Evolutionary conservation across 2,113 vertebrate species (phyloP).

Genomic region (Notarius lentiginosus): DNA sequence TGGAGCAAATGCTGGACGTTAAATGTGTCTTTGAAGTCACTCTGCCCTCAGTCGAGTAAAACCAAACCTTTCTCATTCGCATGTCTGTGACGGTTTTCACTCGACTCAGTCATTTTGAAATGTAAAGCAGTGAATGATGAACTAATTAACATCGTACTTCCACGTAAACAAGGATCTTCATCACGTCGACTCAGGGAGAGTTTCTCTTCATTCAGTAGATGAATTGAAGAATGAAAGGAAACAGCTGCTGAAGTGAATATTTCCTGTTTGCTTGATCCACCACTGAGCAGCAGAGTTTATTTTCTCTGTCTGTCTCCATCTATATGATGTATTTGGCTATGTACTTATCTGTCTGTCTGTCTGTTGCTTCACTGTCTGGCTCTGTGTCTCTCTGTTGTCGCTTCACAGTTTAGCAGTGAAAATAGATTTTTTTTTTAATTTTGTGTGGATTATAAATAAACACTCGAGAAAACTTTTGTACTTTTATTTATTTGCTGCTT

Average conservation of each 20-base stretch:
- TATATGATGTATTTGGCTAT: not conserved
- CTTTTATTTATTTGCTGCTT: too few species aligned
- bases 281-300: conserved; percentile 17
- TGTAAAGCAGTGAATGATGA: not conserved
- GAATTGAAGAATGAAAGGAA: conserved; percentile 41
- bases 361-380: not conserved
- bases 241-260: conserved; percentile 55
- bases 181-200: not conserved
- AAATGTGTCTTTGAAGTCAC: not conserved
- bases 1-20: not conserved
- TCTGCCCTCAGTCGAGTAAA: not conserved
- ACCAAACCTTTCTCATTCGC: not conserved
- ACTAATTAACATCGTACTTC: not conserved
- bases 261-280: conserved; percentile 65
- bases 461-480: too few species aligned
- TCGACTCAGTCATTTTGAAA: not conserved
- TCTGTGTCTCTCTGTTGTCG: not conserved
- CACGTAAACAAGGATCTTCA: not conserved
- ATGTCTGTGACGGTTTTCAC: not conserved
- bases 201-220: not conserved
- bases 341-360: not conserved
- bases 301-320: conserved; percentile 15
- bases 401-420: not conserved
- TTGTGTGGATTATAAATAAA: too few species aligned
- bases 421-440: too few species aligned